phyloP scores from a whole-genome alignment of 2,113 vertebrate species.

The Oenanthe melanoleuca region DNA sequence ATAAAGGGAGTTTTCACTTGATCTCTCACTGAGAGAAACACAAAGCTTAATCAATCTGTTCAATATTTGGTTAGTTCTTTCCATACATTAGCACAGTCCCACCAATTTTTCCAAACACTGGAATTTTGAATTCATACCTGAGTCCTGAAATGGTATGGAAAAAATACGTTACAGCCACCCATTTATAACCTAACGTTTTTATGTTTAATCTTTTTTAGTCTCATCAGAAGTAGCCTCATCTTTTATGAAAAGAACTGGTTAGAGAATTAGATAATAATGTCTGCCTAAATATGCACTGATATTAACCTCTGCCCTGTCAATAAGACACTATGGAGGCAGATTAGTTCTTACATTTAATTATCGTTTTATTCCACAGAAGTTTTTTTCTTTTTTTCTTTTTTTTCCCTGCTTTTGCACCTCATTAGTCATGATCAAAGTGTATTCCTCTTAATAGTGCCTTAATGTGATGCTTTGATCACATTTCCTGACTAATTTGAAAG shows the following conservation, averaged over 20 bases:
- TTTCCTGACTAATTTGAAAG: slow-evolving; percentile 35
- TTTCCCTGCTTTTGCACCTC: slow-evolving; percentile 1
- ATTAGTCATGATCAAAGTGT: slow-evolving; percentile 65
- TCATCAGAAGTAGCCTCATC: background rate
- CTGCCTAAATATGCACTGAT: background rate
- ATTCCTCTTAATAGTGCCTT: slow-evolving; percentile 28
- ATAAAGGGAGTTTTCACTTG: background rate
- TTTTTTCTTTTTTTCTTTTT: background rate
- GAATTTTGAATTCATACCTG: background rate
- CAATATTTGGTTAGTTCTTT: background rate
- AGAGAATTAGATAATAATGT: background rate
- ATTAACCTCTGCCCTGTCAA: slow-evolving; percentile 33
- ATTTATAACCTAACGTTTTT: background rate
- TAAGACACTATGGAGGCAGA: background rate
- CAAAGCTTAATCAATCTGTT: background rate
- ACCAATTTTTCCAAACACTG: background rate
- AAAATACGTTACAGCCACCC: background rate
- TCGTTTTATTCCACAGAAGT: slow-evolving; percentile 1
- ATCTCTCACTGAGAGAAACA: background rate
- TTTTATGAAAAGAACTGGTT: background rate
- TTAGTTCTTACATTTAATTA: slow-evolving; percentile 10
- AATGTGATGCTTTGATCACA: slow-evolving; percentile 60
- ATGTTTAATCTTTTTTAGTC: background rate
- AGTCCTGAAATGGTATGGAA: background rate
- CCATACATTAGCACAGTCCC: background rate